phyloP scores from a whole-genome alignment of 2,113 vertebrate genomes.

The Periophthalmodon schlosseri region DNA sequence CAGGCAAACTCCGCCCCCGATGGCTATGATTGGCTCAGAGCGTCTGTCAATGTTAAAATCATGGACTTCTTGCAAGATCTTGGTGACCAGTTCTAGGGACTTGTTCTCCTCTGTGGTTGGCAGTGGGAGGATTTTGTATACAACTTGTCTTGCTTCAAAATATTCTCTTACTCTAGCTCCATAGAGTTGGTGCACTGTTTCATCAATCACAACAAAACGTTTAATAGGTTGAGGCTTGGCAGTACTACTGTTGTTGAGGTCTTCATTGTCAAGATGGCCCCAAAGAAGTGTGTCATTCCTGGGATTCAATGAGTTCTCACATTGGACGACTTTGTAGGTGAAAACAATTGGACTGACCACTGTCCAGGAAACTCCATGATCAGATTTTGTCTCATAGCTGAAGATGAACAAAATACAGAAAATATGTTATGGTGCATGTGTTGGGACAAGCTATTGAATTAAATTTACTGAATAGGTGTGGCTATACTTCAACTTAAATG shows the following conservation, averaged over 20 bases:
- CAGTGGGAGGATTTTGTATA: slow-evolving; percentile 75
- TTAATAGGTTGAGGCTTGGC: slow-evolving; percentile 58
- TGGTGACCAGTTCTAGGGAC: slow-evolving; percentile 76
- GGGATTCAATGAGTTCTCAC: slow-evolving; percentile 72
- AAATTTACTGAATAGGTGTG: no score
- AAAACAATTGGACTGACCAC: slow-evolving; percentile 78
- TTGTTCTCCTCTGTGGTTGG: slow-evolving; percentile 80
- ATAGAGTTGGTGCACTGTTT: slow-evolving; percentile 74
- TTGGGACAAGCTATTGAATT: no score
- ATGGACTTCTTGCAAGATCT: slow-evolving; percentile 78
- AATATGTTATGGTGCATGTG: not conserved
- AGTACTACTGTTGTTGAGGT: slow-evolving; percentile 30
- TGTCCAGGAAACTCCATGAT: slow-evolving; percentile 74
- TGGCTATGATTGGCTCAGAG: slow-evolving; percentile 76
- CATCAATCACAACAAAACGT: slow-evolving; percentile 80
- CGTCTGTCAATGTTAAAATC: slow-evolving; percentile 75
- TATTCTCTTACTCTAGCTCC: slow-evolving; percentile 73
- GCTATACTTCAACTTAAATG: no score
- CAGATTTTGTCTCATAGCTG: slow-evolving; percentile 70
- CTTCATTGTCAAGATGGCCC: slow-evolving; percentile 68
- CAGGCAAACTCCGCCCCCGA: slow-evolving; percentile 80
- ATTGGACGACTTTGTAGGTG: slow-evolving; percentile 79
- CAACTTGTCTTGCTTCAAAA: slow-evolving; percentile 69
- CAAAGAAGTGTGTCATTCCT: slow-evolving; percentile 75
- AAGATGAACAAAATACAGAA: slow-evolving; percentile 15